Evolutionary conservation across 2,113 vertebrate species (phyloP).

Genomic region (Ailurus styani): DNA sequence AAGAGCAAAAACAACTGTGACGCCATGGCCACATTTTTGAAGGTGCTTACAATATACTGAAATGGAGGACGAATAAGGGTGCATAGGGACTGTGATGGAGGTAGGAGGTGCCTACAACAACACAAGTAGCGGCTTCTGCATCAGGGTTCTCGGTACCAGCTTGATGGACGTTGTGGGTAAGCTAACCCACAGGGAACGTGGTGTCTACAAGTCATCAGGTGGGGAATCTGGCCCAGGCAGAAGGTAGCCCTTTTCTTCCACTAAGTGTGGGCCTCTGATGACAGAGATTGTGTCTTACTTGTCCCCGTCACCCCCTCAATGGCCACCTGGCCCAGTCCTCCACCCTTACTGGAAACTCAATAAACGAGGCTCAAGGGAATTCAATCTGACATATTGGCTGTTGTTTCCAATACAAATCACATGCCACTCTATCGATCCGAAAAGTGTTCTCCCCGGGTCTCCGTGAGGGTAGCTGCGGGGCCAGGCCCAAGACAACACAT

Average conservation of each 20-base stretch:
- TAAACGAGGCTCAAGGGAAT: neutral
- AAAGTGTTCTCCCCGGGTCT: neutral
- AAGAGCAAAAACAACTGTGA: neutral
- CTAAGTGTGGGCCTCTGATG: neutral
- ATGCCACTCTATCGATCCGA: neutral
- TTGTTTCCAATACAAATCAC: neutral
- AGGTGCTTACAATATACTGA: neutral
- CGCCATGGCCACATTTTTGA: neutral
- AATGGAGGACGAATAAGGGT: neutral
- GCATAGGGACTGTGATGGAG: rapidly evolving
- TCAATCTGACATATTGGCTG: neutral
- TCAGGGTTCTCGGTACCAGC: rapidly evolving
- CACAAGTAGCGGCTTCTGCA: rapidly evolving
- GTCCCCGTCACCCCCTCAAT: too few relatives aligned
- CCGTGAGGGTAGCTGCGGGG: neutral
- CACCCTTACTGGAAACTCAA: neutral
- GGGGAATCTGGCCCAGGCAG: neutral
- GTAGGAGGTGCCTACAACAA: neutral
- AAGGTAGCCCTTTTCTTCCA: neutral
- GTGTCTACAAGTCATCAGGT: too few relatives aligned
- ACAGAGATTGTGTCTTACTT: neutral
- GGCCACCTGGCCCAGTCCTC: neutral
- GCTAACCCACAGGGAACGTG: neutral
- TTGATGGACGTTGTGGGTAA: neutral
- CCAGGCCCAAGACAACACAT: neutral